These are phyloP conservation scores for Porites divaricata DNA, from an alignment of 92 coral and sea anemone genomes.

Conservation along the genomic window DNA sequence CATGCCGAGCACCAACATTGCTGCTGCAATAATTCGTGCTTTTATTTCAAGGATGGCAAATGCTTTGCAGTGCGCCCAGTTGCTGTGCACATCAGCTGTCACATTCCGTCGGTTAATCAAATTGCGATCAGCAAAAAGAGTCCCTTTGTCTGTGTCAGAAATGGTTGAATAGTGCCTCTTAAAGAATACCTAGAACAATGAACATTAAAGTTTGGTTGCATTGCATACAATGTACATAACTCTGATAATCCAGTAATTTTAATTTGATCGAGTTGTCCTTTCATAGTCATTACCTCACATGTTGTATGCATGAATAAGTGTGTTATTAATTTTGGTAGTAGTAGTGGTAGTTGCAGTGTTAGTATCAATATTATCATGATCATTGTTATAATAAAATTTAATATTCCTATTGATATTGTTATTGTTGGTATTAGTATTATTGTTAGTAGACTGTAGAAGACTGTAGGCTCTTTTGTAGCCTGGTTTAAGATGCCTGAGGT, in stretches of 20 bases:
- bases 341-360: background rate
- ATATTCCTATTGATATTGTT: background rate
- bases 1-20: constrained; percentile 58
- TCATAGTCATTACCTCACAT: background rate
- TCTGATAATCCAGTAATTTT: background rate
- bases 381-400: background rate
- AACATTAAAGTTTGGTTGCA: background rate
- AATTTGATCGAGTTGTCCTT: background rate
- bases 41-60: constrained; percentile 61
- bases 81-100: constrained; percentile 61
- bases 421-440: no score
- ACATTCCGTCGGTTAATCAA: constrained; percentile 60
- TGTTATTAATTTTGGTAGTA: background rate
- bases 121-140: constrained; percentile 66
- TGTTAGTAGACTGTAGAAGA: background rate
- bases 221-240: background rate
- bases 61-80: constrained; percentile 56
- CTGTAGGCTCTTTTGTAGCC: background rate
- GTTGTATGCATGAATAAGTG: background rate
- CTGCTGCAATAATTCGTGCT: constrained; percentile 57
- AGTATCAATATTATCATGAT: no score
- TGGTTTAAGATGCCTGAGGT: background rate
- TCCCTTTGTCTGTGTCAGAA: constrained; percentile 63
- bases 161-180: constrained; percentile 56
- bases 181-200: constrained; percentile 37